These are phyloP conservation scores for Sarcophaga peregrina DNA, from an alignment of 1,140 invertebrate genomes.

Conservation along the genomic window DNA sequence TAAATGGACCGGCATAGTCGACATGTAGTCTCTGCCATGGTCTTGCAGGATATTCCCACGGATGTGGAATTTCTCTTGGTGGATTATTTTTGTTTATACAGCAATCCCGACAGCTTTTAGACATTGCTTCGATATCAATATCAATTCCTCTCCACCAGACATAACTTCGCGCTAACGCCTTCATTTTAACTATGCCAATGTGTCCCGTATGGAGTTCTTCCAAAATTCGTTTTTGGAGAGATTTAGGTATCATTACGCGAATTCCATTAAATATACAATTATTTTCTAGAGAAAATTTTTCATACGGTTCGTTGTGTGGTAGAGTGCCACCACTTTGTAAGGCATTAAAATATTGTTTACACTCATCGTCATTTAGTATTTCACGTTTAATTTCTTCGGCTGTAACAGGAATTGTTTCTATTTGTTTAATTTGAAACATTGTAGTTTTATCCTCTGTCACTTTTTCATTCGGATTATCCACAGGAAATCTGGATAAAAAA, in stretches of 20 bases:
- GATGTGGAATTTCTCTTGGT: not conserved
- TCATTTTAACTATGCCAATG: slow-evolving; percentile 66
- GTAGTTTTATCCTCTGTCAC: no score
- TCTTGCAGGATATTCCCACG: not conserved
- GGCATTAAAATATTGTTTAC: not conserved
- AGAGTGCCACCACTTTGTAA: not conserved
- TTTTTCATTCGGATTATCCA: slow-evolving; percentile 46
- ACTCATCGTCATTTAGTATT: not conserved
- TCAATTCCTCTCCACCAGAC: slow-evolving; percentile 63
- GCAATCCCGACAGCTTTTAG: slow-evolving; percentile 62
- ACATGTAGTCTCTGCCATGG: not conserved
- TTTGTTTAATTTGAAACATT: slow-evolving; percentile 30
- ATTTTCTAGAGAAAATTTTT: not conserved
- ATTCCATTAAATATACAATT: not conserved
- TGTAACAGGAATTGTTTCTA: not conserved
- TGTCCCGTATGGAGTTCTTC: slow-evolving; percentile 59
- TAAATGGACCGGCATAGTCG: not conserved
- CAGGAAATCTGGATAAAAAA: slow-evolving; percentile 52
- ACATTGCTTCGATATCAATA: not conserved
- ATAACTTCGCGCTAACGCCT: slow-evolving; percentile 65
- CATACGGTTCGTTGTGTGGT: not conserved
- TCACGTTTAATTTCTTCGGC: not conserved
- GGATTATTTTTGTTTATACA: not conserved
- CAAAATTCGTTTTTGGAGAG: slow-evolving; percentile 50
- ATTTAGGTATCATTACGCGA: not conserved